Percentiles rank a stretch among this genome's conserved stretches.
Evolutionary conservation across 2,888 invertebrate genomes (phyloP).

Genomic region (Stramonita haemastoma): DNA sequence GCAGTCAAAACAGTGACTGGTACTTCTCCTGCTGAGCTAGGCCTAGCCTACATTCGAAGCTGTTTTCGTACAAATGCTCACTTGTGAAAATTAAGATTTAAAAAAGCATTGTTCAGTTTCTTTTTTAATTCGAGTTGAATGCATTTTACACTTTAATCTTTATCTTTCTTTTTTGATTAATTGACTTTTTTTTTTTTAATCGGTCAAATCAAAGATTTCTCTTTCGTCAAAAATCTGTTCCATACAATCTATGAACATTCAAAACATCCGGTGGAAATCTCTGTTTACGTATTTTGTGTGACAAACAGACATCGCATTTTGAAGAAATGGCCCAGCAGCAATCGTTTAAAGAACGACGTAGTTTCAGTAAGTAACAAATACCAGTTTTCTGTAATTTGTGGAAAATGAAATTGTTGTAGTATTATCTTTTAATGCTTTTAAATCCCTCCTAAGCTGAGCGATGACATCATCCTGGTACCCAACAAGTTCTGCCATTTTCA

Average conservation of each 20-base stretch:
- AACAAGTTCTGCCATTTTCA: neutral
- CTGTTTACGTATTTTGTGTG: neutral
- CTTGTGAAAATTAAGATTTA: neutral
- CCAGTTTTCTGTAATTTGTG: neutral
- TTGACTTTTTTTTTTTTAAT: neutral
- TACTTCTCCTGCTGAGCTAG: too few species aligned
- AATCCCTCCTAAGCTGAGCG: neutral
- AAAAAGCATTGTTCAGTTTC: neutral
- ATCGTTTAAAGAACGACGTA: conserved; percentile 51
- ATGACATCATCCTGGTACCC: conserved; percentile 7
- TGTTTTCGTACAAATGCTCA: neutral
- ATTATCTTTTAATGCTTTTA: neutral
- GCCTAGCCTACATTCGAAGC: too few species aligned
- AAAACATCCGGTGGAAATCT: conserved; percentile 45
- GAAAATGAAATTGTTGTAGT: neutral
- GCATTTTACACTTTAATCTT: neutral
- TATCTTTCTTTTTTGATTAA: neutral
- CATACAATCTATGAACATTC: neutral
- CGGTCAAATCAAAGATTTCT: too few species aligned
- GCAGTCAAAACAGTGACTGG: too few species aligned
- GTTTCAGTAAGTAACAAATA: conserved; percentile 45
- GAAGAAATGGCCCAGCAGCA: conserved; percentile 39
- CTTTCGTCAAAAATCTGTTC: neutral
- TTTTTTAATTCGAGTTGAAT: too few species aligned
- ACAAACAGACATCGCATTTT: neutral